These are phyloP conservation scores for Esox lucius DNA, from an alignment of 2,797 vertebrate species.

Conservation along the genomic window DNA sequence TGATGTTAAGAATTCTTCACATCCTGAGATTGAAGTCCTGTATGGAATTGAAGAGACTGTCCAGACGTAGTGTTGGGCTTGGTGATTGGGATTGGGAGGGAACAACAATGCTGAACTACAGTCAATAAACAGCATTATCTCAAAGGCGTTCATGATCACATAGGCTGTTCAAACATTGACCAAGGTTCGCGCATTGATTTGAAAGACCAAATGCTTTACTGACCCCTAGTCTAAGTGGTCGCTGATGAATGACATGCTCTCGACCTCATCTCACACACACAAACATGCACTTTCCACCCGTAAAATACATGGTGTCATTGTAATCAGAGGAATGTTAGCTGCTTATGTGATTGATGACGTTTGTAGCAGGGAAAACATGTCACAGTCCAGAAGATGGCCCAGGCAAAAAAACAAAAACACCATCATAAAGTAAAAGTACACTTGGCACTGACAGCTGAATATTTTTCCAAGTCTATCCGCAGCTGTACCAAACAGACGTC, in stretches of 20 bases:
- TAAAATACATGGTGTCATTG: slow-evolving; percentile 49
- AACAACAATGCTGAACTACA: no score
- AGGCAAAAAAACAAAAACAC: slow-evolving; percentile 50
- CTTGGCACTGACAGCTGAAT: background rate
- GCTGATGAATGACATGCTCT: background rate
- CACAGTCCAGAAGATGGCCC: slow-evolving; percentile 43
- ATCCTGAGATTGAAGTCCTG: no score
- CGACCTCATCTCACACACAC: background rate
- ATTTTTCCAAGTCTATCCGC: background rate
- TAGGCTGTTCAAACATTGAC: no score
- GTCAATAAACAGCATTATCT: no score
- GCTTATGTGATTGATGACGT: slow-evolving; percentile 52
- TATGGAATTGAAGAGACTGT: no score
- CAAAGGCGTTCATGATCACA: no score
- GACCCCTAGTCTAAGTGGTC: background rate
- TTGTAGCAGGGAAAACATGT: slow-evolving; percentile 46
- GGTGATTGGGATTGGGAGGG: no score
- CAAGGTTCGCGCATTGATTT: background rate
- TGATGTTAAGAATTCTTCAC: no score
- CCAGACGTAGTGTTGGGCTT: no score
- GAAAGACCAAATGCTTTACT: background rate
- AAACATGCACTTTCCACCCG: slow-evolving; percentile 34
- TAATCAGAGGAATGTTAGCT: slow-evolving; percentile 48
- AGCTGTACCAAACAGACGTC: background rate
- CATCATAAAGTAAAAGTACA: background rate